phyloP scores from a whole-genome alignment of 2,113 vertebrate genomes.

The Ctenomys sociabilis region DNA sequence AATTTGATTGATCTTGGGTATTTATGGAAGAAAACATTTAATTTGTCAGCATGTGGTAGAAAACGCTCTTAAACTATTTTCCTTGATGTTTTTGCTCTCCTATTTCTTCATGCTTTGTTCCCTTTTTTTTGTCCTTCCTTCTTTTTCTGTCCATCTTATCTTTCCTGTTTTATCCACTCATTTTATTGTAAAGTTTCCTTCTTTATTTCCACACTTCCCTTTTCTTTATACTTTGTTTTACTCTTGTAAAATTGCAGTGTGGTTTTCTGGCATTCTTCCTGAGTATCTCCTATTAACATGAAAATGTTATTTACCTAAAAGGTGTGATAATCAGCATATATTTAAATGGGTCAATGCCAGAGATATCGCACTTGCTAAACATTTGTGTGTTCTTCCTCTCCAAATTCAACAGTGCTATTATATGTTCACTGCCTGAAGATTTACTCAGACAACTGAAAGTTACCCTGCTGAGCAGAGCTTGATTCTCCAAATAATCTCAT shows the following conservation, averaged over 20 bases:
- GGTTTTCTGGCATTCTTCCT: background rate
- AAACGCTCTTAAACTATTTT: background rate
- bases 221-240: background rate
- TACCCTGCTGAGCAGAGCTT: background rate
- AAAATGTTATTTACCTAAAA: background rate
- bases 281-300: accelerated
- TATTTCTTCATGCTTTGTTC: background rate
- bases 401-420: background rate
- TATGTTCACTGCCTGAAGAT: background rate
- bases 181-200: too few species aligned
- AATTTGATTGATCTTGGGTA: background rate
- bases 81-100: background rate
- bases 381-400: background rate
- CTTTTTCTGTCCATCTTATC: background rate
- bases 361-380: background rate
- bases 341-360: background rate
- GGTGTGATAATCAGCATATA: background rate
- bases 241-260: background rate
- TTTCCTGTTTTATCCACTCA: background rate
- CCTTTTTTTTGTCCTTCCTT: background rate
- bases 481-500: background rate
- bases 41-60: background rate
- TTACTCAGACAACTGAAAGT: background rate
- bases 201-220: background rate
- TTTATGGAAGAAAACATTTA: background rate